Conservation (phyloP, 2,797 vertebrate genomes). For the Chaetophractus vellerosus region DNA sequence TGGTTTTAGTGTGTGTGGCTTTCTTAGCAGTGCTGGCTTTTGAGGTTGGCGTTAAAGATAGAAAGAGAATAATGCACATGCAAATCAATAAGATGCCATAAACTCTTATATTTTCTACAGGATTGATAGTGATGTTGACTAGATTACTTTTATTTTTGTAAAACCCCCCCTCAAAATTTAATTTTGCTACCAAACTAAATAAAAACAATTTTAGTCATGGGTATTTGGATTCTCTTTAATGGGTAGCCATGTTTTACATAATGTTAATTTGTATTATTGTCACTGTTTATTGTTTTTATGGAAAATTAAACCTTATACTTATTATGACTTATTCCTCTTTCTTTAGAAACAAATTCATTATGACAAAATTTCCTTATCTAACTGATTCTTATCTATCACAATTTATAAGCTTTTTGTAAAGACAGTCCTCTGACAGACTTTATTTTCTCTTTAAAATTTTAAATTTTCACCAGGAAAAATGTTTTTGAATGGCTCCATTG, state of each 20-base stretch:
- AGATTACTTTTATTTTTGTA: conserved; percentile 11
- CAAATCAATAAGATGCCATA: background rate
- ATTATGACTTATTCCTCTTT: background rate
- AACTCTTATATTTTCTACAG: background rate
- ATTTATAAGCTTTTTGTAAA: conserved; percentile 16
- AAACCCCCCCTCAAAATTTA: background rate
- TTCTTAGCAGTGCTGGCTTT: conserved; percentile 32
- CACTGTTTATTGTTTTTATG: background rate
- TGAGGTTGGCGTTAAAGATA: conserved; percentile 46
- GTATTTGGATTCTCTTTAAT: background rate
- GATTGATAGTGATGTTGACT: background rate
- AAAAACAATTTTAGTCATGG: background rate
- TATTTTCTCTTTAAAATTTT: conserved; percentile 6
- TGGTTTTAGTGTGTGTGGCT: conserved; percentile 1
- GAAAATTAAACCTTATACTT: background rate
- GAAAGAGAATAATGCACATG: conserved; percentile 34
- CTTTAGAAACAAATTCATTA: background rate
- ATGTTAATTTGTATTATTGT: background rate
- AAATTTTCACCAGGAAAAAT: background rate
- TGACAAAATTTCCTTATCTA: background rate
- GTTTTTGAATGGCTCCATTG: background rate
- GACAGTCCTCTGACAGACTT: background rate
- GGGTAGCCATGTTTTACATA: background rate
- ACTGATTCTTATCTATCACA: background rate
- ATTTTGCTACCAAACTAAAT: conserved; percentile 27